These are phyloP conservation scores for Benthosema pterotum DNA, from an alignment of 2,797 vertebrate species.

Conservation along the genomic window DNA sequence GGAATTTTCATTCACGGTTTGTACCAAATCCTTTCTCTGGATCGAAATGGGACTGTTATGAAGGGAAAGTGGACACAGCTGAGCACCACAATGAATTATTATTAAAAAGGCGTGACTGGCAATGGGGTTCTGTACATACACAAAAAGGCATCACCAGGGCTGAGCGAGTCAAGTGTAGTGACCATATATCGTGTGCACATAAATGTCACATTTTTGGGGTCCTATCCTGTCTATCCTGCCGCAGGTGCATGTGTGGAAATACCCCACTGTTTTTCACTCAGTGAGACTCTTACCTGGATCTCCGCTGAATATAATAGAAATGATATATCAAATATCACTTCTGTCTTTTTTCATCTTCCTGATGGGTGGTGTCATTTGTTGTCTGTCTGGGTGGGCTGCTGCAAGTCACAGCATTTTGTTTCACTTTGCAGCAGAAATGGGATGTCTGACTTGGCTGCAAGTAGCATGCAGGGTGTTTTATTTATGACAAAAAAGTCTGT, in stretches of 20 bases:
- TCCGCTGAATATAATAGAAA: neutral
- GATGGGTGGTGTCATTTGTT: slow-evolving; percentile 15
- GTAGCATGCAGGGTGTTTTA: slow-evolving; percentile 3
- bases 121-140: no score
- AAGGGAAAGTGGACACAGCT: no score
- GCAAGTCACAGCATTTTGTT: slow-evolving; percentile 10
- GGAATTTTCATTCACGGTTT: no score
- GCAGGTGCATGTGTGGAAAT: slow-evolving; percentile 26
- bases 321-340: neutral
- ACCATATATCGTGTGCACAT: slow-evolving; percentile 37
- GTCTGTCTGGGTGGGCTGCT: neutral
- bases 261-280: slow-evolving; percentile 8
- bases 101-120: no score
- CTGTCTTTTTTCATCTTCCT: slow-evolving; percentile 12
- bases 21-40: no score
- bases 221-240: slow-evolving; percentile 8
- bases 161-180: no score
- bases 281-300: slow-evolving; percentile 30
- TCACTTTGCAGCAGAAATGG: neutral
- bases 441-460: neutral
- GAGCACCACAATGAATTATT: no score
- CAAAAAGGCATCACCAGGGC: no score
- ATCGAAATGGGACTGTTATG: no score
- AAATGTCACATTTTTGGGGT: slow-evolving; percentile 38
- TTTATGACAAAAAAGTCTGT: neutral